These are phyloP conservation scores for Xiphorhynchus erythropygius DNA, from an alignment of 2,797 vertebrate species.

Conservation along the genomic window DNA sequence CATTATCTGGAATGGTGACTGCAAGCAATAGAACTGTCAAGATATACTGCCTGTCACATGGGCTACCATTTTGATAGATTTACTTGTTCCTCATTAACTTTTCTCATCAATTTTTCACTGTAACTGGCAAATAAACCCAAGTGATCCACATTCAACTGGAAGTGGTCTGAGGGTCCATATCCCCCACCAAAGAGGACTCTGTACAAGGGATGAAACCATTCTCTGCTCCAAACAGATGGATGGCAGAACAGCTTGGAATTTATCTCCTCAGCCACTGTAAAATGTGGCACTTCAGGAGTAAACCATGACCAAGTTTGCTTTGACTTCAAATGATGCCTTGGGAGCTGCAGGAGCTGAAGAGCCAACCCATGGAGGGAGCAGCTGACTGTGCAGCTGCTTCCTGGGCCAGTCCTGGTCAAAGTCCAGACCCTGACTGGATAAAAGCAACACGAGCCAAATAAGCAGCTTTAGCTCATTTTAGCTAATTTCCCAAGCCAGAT, in stretches of 20 bases:
- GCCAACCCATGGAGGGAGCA: neutral
- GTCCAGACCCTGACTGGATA: neutral
- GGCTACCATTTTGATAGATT: neutral
- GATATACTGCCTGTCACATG: neutral
- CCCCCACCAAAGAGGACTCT: neutral
- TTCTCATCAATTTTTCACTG: neutral
- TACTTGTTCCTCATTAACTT: neutral
- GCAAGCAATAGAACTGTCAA: neutral
- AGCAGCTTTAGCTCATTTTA: neutral
- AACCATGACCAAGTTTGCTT: fast-evolving
- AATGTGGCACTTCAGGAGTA: neutral
- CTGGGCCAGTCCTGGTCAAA: neutral
- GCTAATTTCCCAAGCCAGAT: neutral
- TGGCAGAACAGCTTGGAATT: neutral
- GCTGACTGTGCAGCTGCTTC: neutral
- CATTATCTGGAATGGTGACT: neutral
- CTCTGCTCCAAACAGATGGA: neutral
- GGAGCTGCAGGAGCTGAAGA: neutral
- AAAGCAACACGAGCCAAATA: neutral
- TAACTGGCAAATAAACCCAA: neutral
- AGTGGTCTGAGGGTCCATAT: neutral
- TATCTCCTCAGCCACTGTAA: neutral
- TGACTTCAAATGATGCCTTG: neutral
- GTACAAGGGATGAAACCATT: too few species aligned
- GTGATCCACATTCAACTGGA: neutral